Base-by-base conservation (phyloP, 2,797 vertebrate genomes). In the Astyanax mexicanus region DNA sequence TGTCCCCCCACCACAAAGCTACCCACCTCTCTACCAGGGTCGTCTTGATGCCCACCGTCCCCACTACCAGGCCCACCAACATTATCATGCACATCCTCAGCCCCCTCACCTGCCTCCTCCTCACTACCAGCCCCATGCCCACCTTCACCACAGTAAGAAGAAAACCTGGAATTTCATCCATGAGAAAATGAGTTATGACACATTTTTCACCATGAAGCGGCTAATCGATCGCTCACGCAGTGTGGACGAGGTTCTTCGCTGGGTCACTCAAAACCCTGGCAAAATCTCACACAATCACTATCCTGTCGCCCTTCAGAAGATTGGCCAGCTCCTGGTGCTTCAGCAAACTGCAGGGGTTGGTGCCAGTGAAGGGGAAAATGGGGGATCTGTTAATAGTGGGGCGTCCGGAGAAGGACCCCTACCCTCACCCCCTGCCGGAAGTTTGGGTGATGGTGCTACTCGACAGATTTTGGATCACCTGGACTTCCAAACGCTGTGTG, bases 211-310 rank as follows among this genome's bases (percentile, higher is more conserved):
- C 75, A 94, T 98, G 93, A 96, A 96, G 89, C 89, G 95, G 1
- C 92, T 98, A 86, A 95, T 98, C 0, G 95, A 97, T 86, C 94
- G 96, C 66, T 96, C 96, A 0, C 92, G 87, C 61, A 93, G 87
- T 0, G 92, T 95, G 0, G 95, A 96, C 0, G 96, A 98, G 83
- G 95, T 97, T 52, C 92, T 98, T 49, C 95, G 96, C 42, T 97
- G 96, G 96, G 92, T 98, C 72, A 93, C 95, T 0, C 96, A 98
- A 92, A 98, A 98, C 87, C 96, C 96, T 0, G 86, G 90, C 74
- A 96, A 96, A 86, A 94, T 97, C 83, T 96, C 93, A 0, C 91
- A 95, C 77, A 95, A 95, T 87, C 96, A 97, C 85, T 96, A 96
- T 86, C 94, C 95, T 0, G 93, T 97, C 0, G 95, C 96, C 1